Base-by-base conservation (phyloP, 2,797 vertebrate genomes). In the Forpus xanthops region DNA sequence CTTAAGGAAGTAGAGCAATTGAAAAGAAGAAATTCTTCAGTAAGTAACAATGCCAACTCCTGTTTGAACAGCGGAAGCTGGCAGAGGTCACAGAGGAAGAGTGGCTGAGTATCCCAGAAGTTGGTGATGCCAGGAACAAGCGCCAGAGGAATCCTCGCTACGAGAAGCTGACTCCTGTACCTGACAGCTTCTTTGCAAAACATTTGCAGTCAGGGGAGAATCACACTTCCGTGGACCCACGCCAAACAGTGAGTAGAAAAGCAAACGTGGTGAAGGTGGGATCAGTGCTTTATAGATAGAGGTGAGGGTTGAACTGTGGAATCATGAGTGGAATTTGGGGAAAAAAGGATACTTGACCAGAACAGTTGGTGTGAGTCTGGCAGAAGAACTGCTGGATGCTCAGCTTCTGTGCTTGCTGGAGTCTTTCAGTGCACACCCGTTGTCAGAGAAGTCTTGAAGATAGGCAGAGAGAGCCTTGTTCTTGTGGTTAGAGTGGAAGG, bases 71-170 rank as follows among this genome's bases (percentile, higher is more conserved):
- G 99, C 98, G 99, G 88, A 99, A 99, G 93, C 94, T 99, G 85
- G 98, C 99, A 1, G 99, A 99, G 96, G 99, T 99, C 66, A 99
- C 99, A 0, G 99, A 99, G 75, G 99, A 99, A 67, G 99, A 99
- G 93, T 99, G 99, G 99, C 97, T 99, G 74, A 99, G 99, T 76
- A 99, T 99, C 91, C 99, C 99, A 4, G 99, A 99, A 86, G 99
- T 99, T 49, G 99, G 99, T 2, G 99, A 99, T 31, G 99, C 99
- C 90, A 98, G 99, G 87, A 99, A 99, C 97, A 99, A 99, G 65
- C 98, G 99, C 1, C 99, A 99, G 95, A 98, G 99, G 97, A 99
- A 99, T 91, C 99, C 99, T 6, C 99, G 99, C 12, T 98, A 99
- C 2, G 99, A 99, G 97, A 99, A 99, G 80, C 98, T 99, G 94